Evolutionary conservation across 2,113 vertebrate genomes (phyloP).

Genomic region (Rhadina sibilatrix): DNA sequence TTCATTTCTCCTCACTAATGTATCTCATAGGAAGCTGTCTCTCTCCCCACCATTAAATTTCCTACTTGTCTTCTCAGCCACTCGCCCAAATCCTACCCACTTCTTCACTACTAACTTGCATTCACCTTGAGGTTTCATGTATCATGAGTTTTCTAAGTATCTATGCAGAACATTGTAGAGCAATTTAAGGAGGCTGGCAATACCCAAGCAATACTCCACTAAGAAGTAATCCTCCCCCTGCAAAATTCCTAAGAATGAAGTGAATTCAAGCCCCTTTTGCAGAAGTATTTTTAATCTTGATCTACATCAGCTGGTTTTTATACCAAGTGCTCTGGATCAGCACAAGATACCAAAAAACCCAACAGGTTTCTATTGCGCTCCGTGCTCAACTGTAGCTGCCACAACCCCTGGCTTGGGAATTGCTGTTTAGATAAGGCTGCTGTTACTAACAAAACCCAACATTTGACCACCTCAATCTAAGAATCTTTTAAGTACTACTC

Average conservation of each 20-base stretch:
- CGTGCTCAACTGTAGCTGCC: not conserved
- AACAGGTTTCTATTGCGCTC: not conserved
- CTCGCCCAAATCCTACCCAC: not conserved
- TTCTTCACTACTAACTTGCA: not conserved
- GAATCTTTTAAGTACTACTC: not conserved
- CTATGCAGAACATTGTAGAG: not conserved
- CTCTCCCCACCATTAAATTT: not conserved
- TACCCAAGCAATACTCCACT: not conserved
- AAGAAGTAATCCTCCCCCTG: not conserved
- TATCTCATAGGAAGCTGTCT: not conserved
- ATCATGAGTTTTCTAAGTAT: not conserved
- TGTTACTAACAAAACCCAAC: not conserved
- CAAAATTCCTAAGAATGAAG: not conserved
- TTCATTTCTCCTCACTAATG: not conserved
- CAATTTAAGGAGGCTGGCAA: not conserved
- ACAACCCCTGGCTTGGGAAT: not conserved
- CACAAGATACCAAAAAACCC: not conserved
- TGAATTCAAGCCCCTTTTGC: not conserved
- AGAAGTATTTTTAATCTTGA: not conserved
- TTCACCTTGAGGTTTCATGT: not conserved
- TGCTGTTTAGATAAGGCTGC: not conserved
- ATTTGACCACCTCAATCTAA: not conserved
- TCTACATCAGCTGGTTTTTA: not conserved
- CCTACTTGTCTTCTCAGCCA: not conserved
- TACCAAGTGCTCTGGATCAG: not conserved